Conservation (phyloP, 2,888 invertebrate genomes). For the Podabrus alpinus region DNA sequence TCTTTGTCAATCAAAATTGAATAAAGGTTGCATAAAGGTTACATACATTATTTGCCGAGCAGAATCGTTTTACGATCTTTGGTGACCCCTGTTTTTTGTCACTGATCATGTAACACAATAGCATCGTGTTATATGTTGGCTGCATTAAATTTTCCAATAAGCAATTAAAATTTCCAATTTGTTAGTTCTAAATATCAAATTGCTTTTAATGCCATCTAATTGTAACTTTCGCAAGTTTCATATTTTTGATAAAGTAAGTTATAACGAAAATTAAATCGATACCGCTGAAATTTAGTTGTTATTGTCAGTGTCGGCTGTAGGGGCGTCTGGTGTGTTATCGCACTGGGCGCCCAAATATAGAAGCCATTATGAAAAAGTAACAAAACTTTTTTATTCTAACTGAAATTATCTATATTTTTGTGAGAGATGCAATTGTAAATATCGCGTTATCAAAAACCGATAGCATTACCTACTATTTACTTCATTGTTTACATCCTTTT, state of each 20-base stretch:
- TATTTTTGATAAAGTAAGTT: neutral
- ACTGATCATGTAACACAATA: neutral
- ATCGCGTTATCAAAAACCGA: neutral
- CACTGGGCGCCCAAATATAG: neutral
- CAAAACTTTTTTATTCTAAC: neutral
- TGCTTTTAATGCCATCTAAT: neutral
- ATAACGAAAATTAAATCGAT: neutral
- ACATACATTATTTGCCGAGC: neutral
- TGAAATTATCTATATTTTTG: neutral
- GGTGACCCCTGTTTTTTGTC: neutral
- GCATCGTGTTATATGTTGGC: neutral
- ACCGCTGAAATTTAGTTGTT: neutral
- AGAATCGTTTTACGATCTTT: neutral
- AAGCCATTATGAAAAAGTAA: neutral
- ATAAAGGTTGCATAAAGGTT: neutral
- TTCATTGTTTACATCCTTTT: neutral
- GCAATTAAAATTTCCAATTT: neutral
- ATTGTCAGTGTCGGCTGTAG: neutral
- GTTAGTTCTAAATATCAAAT: neutral
- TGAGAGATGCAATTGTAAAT: neutral
- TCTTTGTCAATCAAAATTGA: neutral
- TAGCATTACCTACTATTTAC: neutral
- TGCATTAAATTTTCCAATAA: neutral
- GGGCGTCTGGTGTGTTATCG: neutral
- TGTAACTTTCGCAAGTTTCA: neutral